These are phyloP conservation scores for Gasterosteus aculeatus DNA, from an alignment of 2,113 vertebrate genomes.

Conservation along the genomic window DNA sequence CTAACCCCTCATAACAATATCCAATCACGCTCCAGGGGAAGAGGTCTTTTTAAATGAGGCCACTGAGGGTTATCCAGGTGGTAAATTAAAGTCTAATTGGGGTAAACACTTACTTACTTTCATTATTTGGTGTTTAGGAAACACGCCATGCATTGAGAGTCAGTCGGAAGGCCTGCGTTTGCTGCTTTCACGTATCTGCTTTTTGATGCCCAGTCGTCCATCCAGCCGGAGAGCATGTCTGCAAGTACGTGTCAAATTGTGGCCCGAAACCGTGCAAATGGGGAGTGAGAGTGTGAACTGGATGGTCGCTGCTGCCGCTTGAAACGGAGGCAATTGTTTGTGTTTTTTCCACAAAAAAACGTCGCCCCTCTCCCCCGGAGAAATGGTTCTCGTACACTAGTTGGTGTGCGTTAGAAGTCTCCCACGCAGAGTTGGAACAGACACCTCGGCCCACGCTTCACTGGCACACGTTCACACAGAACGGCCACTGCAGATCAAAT, in stretches of 20 bases:
- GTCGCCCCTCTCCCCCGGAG: not conserved
- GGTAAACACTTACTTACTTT: conserved; percentile 12
- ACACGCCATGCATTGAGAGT: conserved; percentile 2
- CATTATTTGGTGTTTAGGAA: conserved; percentile 11
- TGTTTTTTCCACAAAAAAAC: conserved; percentile 5
- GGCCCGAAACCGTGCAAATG: not conserved
- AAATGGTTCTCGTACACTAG: conserved; percentile 5
- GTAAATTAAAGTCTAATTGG: conserved; percentile 42
- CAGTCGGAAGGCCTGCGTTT: not conserved
- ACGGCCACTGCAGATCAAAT: not conserved
- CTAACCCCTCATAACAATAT: not conserved
- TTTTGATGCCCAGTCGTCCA: conserved; percentile 17
- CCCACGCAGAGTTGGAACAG: conserved; percentile 22
- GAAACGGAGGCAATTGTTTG: not conserved
- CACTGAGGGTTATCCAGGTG: conserved; percentile 36
- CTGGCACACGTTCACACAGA: conserved; percentile 18
- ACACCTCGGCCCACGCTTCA: conserved; percentile 32
- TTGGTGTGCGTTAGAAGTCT: conserved; percentile 20
- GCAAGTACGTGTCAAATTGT: conserved; percentile 26
- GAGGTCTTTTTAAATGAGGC: conserved; percentile 21
- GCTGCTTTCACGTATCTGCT: conserved; percentile 13
- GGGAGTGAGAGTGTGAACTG: not conserved
- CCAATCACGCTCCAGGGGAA: not conserved
- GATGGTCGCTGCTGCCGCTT: not conserved
- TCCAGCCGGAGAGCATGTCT: conserved; percentile 26